Evolutionary conservation across 2,888 invertebrate species (phyloP).

Genomic region (Cheilosia grossa): DNA sequence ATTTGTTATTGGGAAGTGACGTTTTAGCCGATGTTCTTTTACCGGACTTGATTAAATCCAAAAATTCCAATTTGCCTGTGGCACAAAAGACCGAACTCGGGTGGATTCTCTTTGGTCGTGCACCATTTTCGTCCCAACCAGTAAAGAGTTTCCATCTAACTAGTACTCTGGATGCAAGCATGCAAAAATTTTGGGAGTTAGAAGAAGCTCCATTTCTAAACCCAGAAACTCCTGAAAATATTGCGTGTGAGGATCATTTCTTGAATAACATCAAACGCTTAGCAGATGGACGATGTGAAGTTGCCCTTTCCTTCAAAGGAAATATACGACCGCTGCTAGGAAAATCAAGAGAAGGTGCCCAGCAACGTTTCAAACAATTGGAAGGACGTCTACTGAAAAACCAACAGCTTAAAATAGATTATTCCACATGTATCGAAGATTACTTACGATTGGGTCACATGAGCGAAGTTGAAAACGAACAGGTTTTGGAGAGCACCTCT

Average conservation of each 20-base stretch:
- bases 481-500: background rate
- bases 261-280: background rate
- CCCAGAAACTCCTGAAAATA: slow-evolving; percentile 11
- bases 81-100: slow-evolving; percentile 1
- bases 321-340: slow-evolving; percentile 16
- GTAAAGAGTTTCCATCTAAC: background rate
- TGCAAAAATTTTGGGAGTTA: slow-evolving; percentile 41
- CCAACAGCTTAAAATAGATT: background rate
- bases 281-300: background rate
- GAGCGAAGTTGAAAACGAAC: background rate
- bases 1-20: background rate
- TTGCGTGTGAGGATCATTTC: slow-evolving; percentile 31
- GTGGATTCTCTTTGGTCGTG: slow-evolving; percentile 3
- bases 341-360: slow-evolving; percentile 19
- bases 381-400: slow-evolving; percentile 20
- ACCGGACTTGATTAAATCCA: background rate
- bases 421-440: slow-evolving; percentile 10
- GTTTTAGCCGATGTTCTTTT: slow-evolving; percentile 2
- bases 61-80: background rate
- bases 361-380: background rate
- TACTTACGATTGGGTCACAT: slow-evolving; percentile 6
- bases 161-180: background rate
- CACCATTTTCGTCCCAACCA: background rate
- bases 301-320: slow-evolving; percentile 41
- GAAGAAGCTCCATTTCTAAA: slow-evolving; percentile 20